Evolutionary conservation across 2,888 invertebrate genomes (phyloP).

Genomic region (Keiferia lycopersicella): DNA sequence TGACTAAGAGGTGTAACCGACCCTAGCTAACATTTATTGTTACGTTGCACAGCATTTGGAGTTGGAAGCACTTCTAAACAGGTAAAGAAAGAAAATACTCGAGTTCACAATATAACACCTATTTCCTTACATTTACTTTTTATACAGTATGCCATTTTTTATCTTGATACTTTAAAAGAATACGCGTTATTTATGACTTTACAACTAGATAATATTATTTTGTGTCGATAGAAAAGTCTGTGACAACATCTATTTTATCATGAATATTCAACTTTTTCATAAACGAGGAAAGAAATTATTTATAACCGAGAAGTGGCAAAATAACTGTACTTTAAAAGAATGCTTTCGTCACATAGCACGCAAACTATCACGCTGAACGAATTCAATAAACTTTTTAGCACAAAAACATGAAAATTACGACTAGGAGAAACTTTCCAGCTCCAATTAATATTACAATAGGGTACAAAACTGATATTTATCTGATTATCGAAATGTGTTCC

Average conservation of each 20-base stretch:
- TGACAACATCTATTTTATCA: slow-evolving; percentile 4
- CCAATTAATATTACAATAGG: neutral
- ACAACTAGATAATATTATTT: slow-evolving; percentile 16
- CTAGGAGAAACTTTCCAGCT: slow-evolving; percentile 11
- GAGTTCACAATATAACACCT: slow-evolving; percentile 60
- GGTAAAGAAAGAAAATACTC: slow-evolving; percentile 15
- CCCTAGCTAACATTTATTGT: slow-evolving; percentile 42
- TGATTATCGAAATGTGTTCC: slow-evolving; percentile 8
- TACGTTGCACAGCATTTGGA: slow-evolving; percentile 48
- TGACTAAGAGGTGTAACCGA: slow-evolving; percentile 22
- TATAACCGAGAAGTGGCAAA: neutral
- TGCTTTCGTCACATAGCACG: slow-evolving; percentile 27
- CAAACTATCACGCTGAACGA: slow-evolving; percentile 26
- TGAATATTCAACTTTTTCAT: neutral
- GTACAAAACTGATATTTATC: neutral
- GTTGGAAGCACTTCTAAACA: slow-evolving; percentile 44
- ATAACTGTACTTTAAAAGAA: slow-evolving; percentile 29
- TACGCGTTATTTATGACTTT: neutral
- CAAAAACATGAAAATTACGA: slow-evolving; percentile 27
- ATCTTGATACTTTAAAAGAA: slow-evolving; percentile 12
- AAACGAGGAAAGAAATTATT: neutral
- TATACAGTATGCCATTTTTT: slow-evolving; percentile 10
- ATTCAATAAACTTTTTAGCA: slow-evolving; percentile 30
- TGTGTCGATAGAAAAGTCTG: slow-evolving; percentile 17
- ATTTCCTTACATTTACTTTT: slow-evolving; percentile 37